A percentile compares a stretch with the other conserved stretches of the same genome.
Evolutionary conservation across 2,888 invertebrate genomes (phyloP).

Genomic region (Lathronympha strigana): DNA sequence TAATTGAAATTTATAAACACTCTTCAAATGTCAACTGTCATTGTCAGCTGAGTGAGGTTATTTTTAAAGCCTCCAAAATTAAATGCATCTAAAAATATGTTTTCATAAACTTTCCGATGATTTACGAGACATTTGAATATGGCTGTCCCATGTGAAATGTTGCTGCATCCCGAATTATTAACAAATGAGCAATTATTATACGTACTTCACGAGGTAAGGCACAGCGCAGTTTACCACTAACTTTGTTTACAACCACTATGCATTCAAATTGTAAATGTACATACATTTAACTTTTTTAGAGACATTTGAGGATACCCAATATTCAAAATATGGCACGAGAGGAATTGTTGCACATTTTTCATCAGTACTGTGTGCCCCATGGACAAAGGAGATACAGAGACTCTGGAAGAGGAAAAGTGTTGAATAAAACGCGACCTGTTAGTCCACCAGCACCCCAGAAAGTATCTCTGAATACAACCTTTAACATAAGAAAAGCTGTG

Average conservation of each 20-base stretch:
- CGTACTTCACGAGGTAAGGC: slow-evolving; percentile 70
- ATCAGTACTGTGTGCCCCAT: slow-evolving; percentile 75
- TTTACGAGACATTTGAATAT: slow-evolving; percentile 48
- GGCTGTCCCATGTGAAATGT: slow-evolving; percentile 71
- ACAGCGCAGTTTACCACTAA: slow-evolving; percentile 24
- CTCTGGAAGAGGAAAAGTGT: slow-evolving; percentile 68
- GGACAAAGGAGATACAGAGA: slow-evolving; percentile 76
- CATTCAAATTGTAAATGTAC: slow-evolving; percentile 40
- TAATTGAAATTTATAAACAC: too few species aligned
- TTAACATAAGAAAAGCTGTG: slow-evolving; percentile 48
- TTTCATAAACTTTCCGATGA: slow-evolving; percentile 26
- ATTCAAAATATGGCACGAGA: slow-evolving; percentile 64
- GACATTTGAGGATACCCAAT: slow-evolving; percentile 66
- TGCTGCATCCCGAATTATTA: slow-evolving; percentile 76
- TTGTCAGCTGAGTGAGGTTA: slow-evolving; percentile 26
- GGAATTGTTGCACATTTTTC: slow-evolving; percentile 72
- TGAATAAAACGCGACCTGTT: slow-evolving; percentile 65
- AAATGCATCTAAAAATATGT: slow-evolving; percentile 13
- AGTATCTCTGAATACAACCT: slow-evolving; percentile 46
- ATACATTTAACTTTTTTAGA: slow-evolving; percentile 59
- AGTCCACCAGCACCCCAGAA: slow-evolving; percentile 58
- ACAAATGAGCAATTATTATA: slow-evolving; percentile 69
- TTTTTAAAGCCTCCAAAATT: slow-evolving; percentile 24
- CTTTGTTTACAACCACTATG: slow-evolving; percentile 17
- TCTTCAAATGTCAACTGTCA: slow-evolving; percentile 18